Evolutionary conservation across 2,113 vertebrate genomes (phyloP), one percentile per base, ranked within the genome.

Genomic region (Cryptoleucopteryx plumbea): DNA sequence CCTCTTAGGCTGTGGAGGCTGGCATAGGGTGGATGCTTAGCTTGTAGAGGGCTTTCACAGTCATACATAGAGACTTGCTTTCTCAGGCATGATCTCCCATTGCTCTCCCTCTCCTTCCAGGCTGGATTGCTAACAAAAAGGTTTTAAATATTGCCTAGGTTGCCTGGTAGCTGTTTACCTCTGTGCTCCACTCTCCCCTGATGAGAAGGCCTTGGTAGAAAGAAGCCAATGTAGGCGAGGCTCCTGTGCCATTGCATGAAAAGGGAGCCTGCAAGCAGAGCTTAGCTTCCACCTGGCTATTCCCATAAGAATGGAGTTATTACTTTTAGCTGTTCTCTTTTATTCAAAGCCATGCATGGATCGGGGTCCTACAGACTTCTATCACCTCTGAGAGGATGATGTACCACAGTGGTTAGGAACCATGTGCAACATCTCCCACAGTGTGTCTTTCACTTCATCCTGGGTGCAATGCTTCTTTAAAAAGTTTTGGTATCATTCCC

Each of bases 371-470:
- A 7, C 6, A 62, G 53, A n/a, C 15, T n/a, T 63, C 68, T 58
- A 20, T 45, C 27, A 11, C 13, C 27, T 58, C 17, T n/a, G 29
- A 47, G 36, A 58, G 20, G 29, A 40, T 38, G 55, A 11, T 32
- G 25, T 12, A 19, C 29, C 5, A 32, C 20, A 45, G 38, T 19
- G 36, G 14, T 75, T 56, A n/a, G 9, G 27, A 62, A 56, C 45
- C 42, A 29, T 18, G 8, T 32, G 52, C 36, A 55, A 6, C 42
- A 8, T 15, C 42, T 40, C 16, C 34, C 34, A 40, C 15, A 27
- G 34, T 32, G 19, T 43, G 26, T 27, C n/a, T 50, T 50, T 23
- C 65, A 32, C 15, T 59, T 50, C 0, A 0, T 16, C 20, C 34
- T 40, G 20, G 1, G 12, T 16, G 34, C 13, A 11, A 4, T 13